phyloP scores from a whole-genome alignment of 2,797 vertebrate species.

The Netta rufina region DNA sequence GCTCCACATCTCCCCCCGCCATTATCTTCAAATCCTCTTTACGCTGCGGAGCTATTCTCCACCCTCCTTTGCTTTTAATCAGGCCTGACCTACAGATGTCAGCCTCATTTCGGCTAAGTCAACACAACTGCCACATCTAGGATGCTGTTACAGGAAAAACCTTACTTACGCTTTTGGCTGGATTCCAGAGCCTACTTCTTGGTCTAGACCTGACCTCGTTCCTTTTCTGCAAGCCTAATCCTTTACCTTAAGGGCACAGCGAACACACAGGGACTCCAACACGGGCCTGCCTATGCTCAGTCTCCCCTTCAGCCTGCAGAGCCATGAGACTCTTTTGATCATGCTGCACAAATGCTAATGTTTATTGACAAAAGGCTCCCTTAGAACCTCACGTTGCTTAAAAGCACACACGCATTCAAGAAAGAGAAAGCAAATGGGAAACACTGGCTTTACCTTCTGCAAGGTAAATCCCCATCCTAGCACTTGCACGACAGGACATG shows the following conservation, averaged over 20 bases:
- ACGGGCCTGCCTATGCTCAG: background rate
- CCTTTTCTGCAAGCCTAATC: slow-evolving; percentile 58
- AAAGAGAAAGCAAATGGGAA: background rate
- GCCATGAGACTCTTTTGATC: slow-evolving; percentile 29
- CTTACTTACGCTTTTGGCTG: slow-evolving; percentile 48
- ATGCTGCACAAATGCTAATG: background rate
- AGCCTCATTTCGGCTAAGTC: slow-evolving; percentile 61
- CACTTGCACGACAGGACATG: background rate
- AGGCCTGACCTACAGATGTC: slow-evolving; percentile 62
- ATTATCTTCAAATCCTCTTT: slow-evolving; percentile 47
- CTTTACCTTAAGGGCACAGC: slow-evolving; percentile 43
- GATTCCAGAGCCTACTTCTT: slow-evolving; percentile 44
- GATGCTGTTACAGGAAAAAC: slow-evolving; percentile 61
- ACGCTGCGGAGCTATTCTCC: slow-evolving; percentile 23
- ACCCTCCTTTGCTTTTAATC: slow-evolving; percentile 61
- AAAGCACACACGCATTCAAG: background rate
- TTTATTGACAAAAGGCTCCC: slow-evolving; percentile 4
- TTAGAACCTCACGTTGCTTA: background rate
- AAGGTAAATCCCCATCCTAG: background rate
- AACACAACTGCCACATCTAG: slow-evolving; percentile 58
- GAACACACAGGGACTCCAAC: background rate
- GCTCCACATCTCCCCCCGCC: rapidly evolving
- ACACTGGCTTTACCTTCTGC: background rate
- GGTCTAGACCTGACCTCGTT: slow-evolving; percentile 50
- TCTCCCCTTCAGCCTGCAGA: background rate